Conservation (phyloP, 2,797 vertebrate species). For the Ctenopoma multispine region DNA sequence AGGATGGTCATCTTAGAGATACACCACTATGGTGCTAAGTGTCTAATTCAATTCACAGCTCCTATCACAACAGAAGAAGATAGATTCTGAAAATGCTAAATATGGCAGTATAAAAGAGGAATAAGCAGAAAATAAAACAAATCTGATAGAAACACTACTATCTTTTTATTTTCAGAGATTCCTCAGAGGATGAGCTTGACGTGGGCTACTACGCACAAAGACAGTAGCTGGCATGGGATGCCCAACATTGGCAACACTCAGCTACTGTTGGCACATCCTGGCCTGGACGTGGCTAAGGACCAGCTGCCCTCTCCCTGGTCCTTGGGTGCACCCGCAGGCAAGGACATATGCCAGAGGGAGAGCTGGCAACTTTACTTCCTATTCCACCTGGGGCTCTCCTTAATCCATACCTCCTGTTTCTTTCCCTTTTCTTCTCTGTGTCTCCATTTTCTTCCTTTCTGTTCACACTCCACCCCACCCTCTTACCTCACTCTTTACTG, state of each 20-base stretch:
- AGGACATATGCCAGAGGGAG: slow-evolving; percentile 89
- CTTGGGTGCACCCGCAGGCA: slow-evolving; percentile 78
- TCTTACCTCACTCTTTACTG: not conserved
- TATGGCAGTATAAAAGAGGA: slow-evolving; percentile 1
- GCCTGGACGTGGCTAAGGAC: slow-evolving; percentile 71
- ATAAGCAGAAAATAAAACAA: slow-evolving; percentile 26
- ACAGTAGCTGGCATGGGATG: slow-evolving; percentile 64
- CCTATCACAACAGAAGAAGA: not conserved
- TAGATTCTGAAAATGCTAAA: slow-evolving; percentile 9
- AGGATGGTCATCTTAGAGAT: not conserved
- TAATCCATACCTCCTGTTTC: slow-evolving; percentile 76
- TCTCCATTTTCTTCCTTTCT: slow-evolving; percentile 51
- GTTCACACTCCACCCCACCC: slow-evolving; percentile 15
- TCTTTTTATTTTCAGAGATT: slow-evolving; percentile 44
- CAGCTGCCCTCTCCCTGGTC: slow-evolving; percentile 88
- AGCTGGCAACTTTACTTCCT: slow-evolving; percentile 88
- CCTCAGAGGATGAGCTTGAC: slow-evolving; percentile 51
- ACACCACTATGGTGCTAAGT: not conserved
- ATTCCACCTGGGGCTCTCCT: slow-evolving; percentile 77
- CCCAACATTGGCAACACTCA: slow-evolving; percentile 55
- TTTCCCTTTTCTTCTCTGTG: slow-evolving; percentile 59
- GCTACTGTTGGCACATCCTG: slow-evolving; percentile 55
- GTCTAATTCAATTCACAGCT: not conserved
- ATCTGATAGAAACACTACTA: not conserved
- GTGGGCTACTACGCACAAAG: slow-evolving; percentile 44